Evolutionary conservation across 2,113 vertebrate genomes (phyloP), one percentile per base, ranked within the genome.

Genomic region (Origma solitaria): DNA sequence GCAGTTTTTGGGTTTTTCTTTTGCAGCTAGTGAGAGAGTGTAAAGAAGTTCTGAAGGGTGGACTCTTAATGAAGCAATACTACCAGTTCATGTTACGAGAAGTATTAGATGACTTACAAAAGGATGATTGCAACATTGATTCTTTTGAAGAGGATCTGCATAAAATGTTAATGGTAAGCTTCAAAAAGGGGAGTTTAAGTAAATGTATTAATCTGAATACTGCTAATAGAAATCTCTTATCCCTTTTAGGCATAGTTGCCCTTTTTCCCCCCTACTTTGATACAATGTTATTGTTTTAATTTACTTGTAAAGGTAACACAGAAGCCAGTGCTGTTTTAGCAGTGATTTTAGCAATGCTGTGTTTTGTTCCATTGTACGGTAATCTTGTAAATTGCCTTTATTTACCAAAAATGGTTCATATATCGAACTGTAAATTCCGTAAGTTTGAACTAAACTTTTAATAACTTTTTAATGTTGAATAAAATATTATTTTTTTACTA

Each of bases 41-140:
- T 94, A 99, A 99, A 88, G 99, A 99, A 95, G 99, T 99, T 77
- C 98, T 99, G 70, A 99, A 99, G 95, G 99, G 99, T 6, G 99
- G 99, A 23, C 98, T 99, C 14, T 96, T 99, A 84, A 99, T 99
- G 99, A 99, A 99, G 97, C 99, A 99, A 98, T 99, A 99, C 97
- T 99, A 99, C 97, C 99, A 99, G 97, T 99, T 99, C 96, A 99
- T 99, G 99, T 98, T 99, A 90, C 98, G 97, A 6, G 98, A 98
- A 30, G 98, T 99, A 30, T 98, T 98, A 50, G 98, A 97, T 22
- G 98, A 98, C 80, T 95, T 98, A 65, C 98, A 99, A 96, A 98
- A 98, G 86, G 97, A 97, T 11, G 97, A 99, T 86, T 98, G 98
- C 96, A 99, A 99, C 96, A 99, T 99, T 51, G 99, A 99, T n/a